phyloP scores from a whole-genome alignment of 2,888 invertebrate species.

The Eristalis tenax region DNA sequence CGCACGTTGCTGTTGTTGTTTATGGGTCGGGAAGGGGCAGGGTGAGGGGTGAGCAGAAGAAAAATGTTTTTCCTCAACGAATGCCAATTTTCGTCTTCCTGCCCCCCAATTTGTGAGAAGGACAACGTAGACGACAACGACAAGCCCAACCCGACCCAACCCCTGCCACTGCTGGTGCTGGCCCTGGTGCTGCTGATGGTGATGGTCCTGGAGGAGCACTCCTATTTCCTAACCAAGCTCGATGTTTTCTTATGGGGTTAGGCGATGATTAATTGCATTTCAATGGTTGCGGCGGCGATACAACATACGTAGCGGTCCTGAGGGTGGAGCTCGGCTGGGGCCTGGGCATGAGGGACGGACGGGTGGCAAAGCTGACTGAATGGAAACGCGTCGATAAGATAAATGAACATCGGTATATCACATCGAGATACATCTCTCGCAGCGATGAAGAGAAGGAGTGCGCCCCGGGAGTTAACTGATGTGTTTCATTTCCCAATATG shows the following conservation, averaged over 20 bases:
- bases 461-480: conserved; percentile 46
- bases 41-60: conserved; percentile 11
- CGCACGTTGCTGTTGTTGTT: background rate
- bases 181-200: background rate
- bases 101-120: conserved; percentile 25
- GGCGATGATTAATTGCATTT: conserved; percentile 69
- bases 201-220: conserved; percentile 41
- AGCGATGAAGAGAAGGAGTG: background rate
- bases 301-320: conserved; percentile 29
- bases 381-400: conserved; percentile 71
- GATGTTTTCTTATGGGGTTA: conserved; percentile 65
- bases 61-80: conserved; percentile 64
- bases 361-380: conserved; percentile 1
- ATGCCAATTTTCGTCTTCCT: conserved; percentile 62
- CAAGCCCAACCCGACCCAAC: background rate
- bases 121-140: background rate
- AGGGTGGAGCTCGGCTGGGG: too few relatives aligned
- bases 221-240: conserved; percentile 61
- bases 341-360: conserved; percentile 14
- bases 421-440: conserved; percentile 37
- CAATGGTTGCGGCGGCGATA: conserved; percentile 66
- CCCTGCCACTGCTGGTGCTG: too few relatives aligned
- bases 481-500: conserved; percentile 70
- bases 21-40: background rate
- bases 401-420: conserved; percentile 70